phyloP scores from a whole-genome alignment of 2,888 invertebrate species.

The Ophion ellenae region DNA sequence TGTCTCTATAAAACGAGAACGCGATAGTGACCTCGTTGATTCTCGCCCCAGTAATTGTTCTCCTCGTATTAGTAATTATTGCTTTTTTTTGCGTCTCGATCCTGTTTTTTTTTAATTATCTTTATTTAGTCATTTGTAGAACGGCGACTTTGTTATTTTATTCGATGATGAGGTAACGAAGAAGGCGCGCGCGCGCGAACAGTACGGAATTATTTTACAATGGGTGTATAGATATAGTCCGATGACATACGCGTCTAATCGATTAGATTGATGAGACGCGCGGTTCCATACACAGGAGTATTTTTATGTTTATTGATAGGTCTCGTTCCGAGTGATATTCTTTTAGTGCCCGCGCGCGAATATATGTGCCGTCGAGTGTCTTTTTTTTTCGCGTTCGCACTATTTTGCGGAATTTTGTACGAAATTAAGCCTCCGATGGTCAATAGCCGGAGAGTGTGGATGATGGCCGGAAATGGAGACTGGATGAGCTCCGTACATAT shows the following conservation, averaged over 20 bases:
- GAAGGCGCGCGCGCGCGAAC: no score
- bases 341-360: no score
- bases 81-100: neutral
- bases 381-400: neutral
- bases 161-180: neutral
- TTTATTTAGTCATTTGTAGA: neutral
- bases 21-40: constrained; percentile 26
- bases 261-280: neutral
- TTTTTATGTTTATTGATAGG: neutral
- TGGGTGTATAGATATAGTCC: no score
- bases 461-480: neutral
- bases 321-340: neutral
- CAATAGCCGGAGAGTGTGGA: neutral
- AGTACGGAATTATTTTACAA: no score
- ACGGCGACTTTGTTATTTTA: neutral
- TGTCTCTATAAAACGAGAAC: constrained; percentile 37
- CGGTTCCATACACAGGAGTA: neutral
- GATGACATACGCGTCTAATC: neutral
- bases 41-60: constrained; percentile 29
- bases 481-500: neutral
- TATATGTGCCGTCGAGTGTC: neutral
- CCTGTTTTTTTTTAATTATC: no score
- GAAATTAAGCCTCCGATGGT: neutral
- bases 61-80: neutral
- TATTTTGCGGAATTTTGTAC: neutral